phyloP scores from a whole-genome alignment of 2,888 invertebrate species.

The Aphidius colemani region DNA sequence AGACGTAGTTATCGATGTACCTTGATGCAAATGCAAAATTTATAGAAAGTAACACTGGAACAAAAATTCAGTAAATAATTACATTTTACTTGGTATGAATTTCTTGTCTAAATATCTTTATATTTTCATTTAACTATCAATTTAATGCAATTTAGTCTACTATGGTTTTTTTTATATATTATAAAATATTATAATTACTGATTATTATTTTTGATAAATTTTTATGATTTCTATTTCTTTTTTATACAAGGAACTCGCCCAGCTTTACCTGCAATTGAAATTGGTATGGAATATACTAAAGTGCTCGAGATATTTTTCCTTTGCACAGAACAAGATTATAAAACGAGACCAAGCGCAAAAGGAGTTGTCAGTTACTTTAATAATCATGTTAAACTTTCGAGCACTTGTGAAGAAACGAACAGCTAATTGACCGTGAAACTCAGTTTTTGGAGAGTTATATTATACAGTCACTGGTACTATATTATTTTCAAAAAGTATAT shows the following conservation, averaged over 20 bases:
- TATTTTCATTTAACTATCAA: no score
- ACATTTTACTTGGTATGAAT: no score
- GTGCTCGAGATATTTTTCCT: constrained; percentile 73
- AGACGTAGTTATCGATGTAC: no score
- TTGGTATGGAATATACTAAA: constrained; percentile 66
- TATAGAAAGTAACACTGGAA: background rate
- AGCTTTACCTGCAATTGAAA: constrained; percentile 67
- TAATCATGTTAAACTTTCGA: constrained; percentile 44
- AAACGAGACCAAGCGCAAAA: constrained; percentile 67
- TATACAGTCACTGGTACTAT: constrained; percentile 8
- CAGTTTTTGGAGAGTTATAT: background rate
- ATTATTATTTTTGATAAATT: constrained; percentile 13
- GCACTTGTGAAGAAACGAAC: constrained; percentile 24
- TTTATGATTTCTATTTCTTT: background rate
- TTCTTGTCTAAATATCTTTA: no score
- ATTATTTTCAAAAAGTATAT: constrained; percentile 28
- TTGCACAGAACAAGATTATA: constrained; percentile 70
- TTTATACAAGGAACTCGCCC: constrained; percentile 70
- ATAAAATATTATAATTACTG: no score
- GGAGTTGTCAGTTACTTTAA: constrained; percentile 62
- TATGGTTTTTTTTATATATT: no score
- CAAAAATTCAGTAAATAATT: no score
- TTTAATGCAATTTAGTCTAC: no score
- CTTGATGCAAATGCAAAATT: no score
- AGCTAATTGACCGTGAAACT: constrained; percentile 21